A percentile compares a stretch with the other conserved stretches of the same genome.
phyloP scores from a whole-genome alignment of 2,797 vertebrate genomes.

The Poecile montanus region DNA sequence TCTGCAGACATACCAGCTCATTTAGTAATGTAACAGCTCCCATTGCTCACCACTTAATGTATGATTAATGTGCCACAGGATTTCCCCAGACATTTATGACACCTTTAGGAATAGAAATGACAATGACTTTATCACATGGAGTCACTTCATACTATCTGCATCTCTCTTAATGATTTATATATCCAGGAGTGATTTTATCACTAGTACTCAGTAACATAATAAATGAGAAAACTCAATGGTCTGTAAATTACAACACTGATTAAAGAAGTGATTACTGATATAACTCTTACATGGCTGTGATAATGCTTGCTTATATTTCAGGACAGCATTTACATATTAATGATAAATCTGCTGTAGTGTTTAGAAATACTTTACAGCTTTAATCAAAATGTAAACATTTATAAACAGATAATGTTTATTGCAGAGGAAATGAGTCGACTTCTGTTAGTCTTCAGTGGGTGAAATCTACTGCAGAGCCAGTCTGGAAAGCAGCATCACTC shows the following conservation, averaged over 20 bases:
- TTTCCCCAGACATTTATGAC: constrained; percentile 78
- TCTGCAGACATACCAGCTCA: neutral
- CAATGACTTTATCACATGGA: constrained; percentile 66
- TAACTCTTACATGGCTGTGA: constrained; percentile 64
- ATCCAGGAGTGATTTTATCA: constrained; percentile 61
- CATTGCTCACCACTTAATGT: constrained; percentile 75
- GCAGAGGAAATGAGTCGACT: neutral
- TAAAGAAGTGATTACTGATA: constrained; percentile 73
- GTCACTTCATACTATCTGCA: constrained; percentile 39
- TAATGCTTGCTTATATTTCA: constrained; percentile 63
- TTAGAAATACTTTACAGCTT: constrained; percentile 51
- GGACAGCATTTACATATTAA: constrained; percentile 68
- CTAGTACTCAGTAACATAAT: constrained; percentile 62
- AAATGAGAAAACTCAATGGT: constrained; percentile 76
- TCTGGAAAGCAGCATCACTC: neutral
- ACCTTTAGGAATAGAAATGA: constrained; percentile 76
- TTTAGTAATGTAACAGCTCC: neutral
- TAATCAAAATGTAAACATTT: constrained; percentile 53
- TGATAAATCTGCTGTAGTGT: constrained; percentile 46
- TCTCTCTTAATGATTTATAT: constrained; percentile 70
- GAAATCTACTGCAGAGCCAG: neutral
- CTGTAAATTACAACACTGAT: constrained; percentile 81
- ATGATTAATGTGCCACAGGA: constrained; percentile 79
- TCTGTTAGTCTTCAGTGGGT: neutral
- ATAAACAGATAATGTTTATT: constrained; percentile 46